Evolutionary conservation across 2,797 vertebrate genomes (phyloP).

Genomic region (Prionace glauca): DNA sequence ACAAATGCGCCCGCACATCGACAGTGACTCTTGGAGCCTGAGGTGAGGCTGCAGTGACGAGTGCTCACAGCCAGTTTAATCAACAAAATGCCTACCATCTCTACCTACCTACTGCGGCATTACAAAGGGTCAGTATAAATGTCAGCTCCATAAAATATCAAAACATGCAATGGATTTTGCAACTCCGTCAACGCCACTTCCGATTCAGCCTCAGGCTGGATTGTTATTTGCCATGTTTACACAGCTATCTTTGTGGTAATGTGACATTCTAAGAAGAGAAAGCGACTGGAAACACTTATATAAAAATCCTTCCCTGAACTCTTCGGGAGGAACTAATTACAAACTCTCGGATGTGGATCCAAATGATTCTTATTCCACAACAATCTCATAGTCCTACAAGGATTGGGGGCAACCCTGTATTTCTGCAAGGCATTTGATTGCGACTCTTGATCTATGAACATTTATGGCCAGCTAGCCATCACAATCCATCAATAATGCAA

Average conservation of each 20-base stretch:
- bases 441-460: neutral
- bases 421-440: neutral
- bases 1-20: neutral
- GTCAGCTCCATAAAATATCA: neutral
- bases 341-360: neutral
- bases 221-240: neutral
- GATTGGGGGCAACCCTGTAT: neutral
- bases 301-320: neutral
- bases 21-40: neutral
- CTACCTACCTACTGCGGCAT: neutral
- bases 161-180: neutral
- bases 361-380: neutral
- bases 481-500: neutral
- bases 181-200: neutral
- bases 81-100: neutral
- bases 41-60: neutral
- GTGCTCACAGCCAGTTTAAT: neutral
- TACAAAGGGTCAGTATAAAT: neutral
- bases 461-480: neutral
- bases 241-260: neutral
- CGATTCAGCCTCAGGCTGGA: neutral
- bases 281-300: neutral
- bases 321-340: neutral
- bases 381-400: neutral
- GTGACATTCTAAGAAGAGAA: neutral